Percentiles rank a stretch among this genome's conserved stretches.
These are phyloP conservation scores for Pterostichus madidus DNA, from an alignment of 2,888 invertebrate species.

Conservation along the genomic window DNA sequence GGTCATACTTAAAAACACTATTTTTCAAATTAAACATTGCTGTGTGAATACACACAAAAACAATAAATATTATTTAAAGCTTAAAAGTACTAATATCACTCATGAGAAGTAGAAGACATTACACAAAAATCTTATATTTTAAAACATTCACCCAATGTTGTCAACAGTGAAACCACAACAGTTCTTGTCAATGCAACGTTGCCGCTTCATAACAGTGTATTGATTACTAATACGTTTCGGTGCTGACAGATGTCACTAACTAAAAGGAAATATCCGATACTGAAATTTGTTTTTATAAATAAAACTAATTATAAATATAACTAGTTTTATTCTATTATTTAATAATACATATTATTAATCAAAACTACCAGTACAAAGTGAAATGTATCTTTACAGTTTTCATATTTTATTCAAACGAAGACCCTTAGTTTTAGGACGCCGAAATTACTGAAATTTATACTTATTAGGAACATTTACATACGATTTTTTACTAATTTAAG, in stretches of 20 bases:
- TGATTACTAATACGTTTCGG: slow-evolving; percentile 13
- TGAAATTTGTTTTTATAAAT: too few species aligned
- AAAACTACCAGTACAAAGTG: too few species aligned
- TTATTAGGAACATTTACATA: too few species aligned
- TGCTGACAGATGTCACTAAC: slow-evolving; percentile 15
- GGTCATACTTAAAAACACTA: slow-evolving; percentile 46
- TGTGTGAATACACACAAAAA: slow-evolving; percentile 29
- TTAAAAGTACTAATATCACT: slow-evolving; percentile 50
- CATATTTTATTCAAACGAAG: too few species aligned
- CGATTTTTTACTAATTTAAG: too few species aligned
- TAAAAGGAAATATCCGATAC: too few species aligned
- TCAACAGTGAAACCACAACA: slow-evolving; percentile 55
- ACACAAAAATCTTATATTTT: slow-evolving; percentile 54
- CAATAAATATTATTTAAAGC: slow-evolving; percentile 21
- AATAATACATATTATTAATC: too few species aligned
- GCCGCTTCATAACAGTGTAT: slow-evolving; percentile 26
- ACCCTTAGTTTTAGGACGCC: too few species aligned
- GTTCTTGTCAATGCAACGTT: slow-evolving; percentile 26
- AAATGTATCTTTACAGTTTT: too few species aligned
- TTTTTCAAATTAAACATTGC: slow-evolving; percentile 30
- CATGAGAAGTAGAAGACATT: slow-evolving; percentile 28
- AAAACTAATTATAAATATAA: too few species aligned
- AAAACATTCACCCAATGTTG: slow-evolving; percentile 53
- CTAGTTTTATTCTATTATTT: too few species aligned
- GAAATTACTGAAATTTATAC: too few species aligned